These are phyloP conservation scores for Epinephelus moara DNA, from an alignment of 2,113 vertebrate genomes.

Conservation along the genomic window DNA sequence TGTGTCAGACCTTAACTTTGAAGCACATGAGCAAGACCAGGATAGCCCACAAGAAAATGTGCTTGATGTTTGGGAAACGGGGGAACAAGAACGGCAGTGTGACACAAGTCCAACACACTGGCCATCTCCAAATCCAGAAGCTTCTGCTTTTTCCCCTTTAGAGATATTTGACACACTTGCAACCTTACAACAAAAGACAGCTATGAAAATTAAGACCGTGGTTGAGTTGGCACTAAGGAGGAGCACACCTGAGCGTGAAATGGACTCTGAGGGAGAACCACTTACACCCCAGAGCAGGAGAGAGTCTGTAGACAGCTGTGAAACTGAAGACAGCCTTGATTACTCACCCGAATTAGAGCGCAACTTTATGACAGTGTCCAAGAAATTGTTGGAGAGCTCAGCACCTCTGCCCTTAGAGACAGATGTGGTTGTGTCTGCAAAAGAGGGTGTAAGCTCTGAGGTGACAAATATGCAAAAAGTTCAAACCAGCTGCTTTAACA, in stretches of 20 bases:
- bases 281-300: neutral
- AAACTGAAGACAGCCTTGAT: slow-evolving; percentile 66
- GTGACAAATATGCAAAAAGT: neutral
- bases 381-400: neutral
- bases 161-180: slow-evolving; percentile 41
- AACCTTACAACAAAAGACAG: neutral
- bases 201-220: fast-evolving
- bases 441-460: neutral
- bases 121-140: neutral
- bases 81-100: neutral
- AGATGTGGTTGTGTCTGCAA: neutral
- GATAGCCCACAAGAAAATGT: neutral
- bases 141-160: neutral
- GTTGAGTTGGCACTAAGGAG: neutral
- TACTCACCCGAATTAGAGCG: slow-evolving; percentile 24
- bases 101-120: neutral
- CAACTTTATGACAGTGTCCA: slow-evolving; percentile 40
- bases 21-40: neutral
- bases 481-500: fast-evolving
- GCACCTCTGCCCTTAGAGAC: fast-evolving
- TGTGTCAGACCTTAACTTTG: slow-evolving; percentile 16
- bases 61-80: neutral
- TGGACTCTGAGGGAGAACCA: neutral
- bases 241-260: neutral
- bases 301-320: slow-evolving; percentile 31